These are phyloP conservation scores for Phalacrocorax carbo DNA, from an alignment of 2,113 vertebrate genomes.

Conservation along the genomic window DNA sequence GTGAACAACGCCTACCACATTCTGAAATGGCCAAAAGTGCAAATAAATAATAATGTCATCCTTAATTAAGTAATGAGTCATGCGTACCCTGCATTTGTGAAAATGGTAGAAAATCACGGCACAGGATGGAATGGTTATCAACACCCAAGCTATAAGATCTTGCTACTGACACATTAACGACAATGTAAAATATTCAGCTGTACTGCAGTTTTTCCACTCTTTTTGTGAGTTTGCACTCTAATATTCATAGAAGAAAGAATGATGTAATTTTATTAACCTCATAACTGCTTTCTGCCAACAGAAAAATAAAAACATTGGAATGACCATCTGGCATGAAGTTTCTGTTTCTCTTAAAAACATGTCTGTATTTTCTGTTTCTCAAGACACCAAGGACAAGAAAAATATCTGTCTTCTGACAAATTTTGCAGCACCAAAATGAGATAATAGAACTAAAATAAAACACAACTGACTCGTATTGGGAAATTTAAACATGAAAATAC, in stretches of 20 bases:
- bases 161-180: background rate
- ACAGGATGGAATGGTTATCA: background rate
- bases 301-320: slow-evolving; percentile 47
- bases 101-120: background rate
- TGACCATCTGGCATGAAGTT: slow-evolving; percentile 18
- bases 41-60: background rate
- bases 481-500: background rate
- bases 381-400: background rate
- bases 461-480: background rate
- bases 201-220: background rate
- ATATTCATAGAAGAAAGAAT: slow-evolving; percentile 5
- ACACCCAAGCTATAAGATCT: background rate
- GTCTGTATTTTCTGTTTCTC: slow-evolving; percentile 14
- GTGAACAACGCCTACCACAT: background rate
- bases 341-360: slow-evolving; percentile 49
- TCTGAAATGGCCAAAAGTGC: background rate
- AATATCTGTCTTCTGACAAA: background rate
- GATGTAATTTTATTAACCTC: slow-evolving; percentile 41
- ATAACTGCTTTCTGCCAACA: background rate
- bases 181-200: background rate
- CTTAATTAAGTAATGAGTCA: background rate
- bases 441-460: background rate
- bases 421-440: background rate
- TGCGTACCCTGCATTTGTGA: background rate
- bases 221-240: background rate